A percentile compares a stretch with the other conserved stretches of the same genome.
phyloP scores from a whole-genome alignment of 2,113 vertebrate genomes.

The Marmota flaviventris region DNA sequence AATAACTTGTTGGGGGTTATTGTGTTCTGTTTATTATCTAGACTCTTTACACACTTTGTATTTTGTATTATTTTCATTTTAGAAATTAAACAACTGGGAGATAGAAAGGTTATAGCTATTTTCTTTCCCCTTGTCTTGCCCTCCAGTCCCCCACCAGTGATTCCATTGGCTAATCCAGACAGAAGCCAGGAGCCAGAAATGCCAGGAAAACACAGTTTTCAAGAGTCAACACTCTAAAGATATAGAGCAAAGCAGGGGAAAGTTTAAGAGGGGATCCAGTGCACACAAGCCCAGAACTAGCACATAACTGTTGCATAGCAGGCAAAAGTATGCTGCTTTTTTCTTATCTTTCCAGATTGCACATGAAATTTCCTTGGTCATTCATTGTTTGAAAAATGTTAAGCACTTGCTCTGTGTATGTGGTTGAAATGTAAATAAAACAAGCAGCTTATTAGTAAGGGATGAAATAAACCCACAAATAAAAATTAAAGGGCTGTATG shows the following conservation, averaged over 20 bases:
- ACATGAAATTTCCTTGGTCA: background rate
- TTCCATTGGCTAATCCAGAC: background rate
- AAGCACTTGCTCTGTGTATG: background rate
- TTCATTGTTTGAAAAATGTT: slow-evolving; percentile 33
- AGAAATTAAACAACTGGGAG: background rate
- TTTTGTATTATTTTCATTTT: background rate
- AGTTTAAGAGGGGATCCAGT: background rate
- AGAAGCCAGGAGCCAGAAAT: background rate
- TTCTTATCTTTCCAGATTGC: background rate
- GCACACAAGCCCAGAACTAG: background rate
- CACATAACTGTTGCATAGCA: background rate
- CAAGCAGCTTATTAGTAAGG: background rate
- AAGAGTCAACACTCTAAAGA: background rate
- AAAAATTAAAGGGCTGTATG: background rate
- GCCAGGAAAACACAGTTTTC: background rate
- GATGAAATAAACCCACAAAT: background rate
- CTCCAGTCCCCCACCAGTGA: background rate
- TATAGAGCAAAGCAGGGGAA: background rate
- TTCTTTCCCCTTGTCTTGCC: background rate
- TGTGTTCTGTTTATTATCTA: background rate
- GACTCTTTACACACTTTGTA: background rate
- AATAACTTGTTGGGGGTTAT: background rate
- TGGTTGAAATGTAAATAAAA: background rate
- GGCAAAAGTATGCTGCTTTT: background rate
- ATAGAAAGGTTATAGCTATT: background rate